A percentile compares a stretch with the other conserved stretches of the same genome.
phyloP scores from a whole-genome alignment of 1,140 invertebrate species.

The Drosophila micromelanica region DNA sequence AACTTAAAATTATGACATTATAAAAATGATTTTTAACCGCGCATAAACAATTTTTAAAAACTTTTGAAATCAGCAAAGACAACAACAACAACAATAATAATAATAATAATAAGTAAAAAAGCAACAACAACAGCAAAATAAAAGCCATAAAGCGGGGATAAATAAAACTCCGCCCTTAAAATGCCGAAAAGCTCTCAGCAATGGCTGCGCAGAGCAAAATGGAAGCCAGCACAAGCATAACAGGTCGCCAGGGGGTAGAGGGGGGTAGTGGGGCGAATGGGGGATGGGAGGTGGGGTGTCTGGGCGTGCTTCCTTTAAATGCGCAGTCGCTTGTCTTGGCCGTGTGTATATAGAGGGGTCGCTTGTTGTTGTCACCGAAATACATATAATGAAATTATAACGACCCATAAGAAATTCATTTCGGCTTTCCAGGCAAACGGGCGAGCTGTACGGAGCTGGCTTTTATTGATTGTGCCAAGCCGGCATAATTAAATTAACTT shows the following conservation, averaged over 20 bases:
- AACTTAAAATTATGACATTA: slow-evolving; percentile 51
- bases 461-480: slow-evolving; percentile 54
- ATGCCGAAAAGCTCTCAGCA: slow-evolving; percentile 49
- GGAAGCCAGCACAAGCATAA: slow-evolving; percentile 42
- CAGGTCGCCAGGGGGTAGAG: not conserved
- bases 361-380: slow-evolving; percentile 35
- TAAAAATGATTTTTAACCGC: slow-evolving; percentile 46
- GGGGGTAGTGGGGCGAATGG: not conserved
- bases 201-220: slow-evolving; percentile 78
- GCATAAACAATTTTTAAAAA: slow-evolving; percentile 54
- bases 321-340: slow-evolving; percentile 73
- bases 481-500: slow-evolving; percentile 73
- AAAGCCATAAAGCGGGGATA: slow-evolving; percentile 28
- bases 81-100: slow-evolving; percentile 44
- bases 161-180: slow-evolving; percentile 72
- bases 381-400: slow-evolving; percentile 80
- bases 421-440: slow-evolving; percentile 25
- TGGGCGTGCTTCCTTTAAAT: slow-evolving; percentile 68
- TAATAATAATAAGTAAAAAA: slow-evolving; percentile 21
- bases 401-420: slow-evolving; percentile 82
- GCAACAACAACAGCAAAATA: slow-evolving; percentile 12
- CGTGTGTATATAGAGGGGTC: slow-evolving; percentile 48
- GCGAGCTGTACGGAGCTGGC: slow-evolving; percentile 1
- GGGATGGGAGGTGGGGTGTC: not conserved
- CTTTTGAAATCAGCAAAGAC: slow-evolving; percentile 71